phyloP scores from a whole-genome alignment of 2,797 vertebrate species.

The Cheirogaleus major region DNA sequence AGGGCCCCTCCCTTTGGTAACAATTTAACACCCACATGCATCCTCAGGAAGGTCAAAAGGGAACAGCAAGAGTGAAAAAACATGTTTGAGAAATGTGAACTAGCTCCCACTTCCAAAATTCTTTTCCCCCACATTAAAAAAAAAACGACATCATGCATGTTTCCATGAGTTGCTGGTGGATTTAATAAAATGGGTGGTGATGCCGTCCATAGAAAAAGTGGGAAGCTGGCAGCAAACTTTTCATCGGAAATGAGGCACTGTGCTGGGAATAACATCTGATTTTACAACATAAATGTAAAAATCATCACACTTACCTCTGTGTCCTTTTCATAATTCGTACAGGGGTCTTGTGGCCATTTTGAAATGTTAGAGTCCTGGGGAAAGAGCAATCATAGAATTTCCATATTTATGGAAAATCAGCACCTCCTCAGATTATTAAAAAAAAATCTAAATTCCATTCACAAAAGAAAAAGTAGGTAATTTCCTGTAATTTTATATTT shows the following conservation, averaged over 20 bases:
- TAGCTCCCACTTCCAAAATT: constrained; percentile 73
- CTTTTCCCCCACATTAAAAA: constrained; percentile 48
- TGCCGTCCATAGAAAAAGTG: background rate
- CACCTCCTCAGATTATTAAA: constrained; percentile 20
- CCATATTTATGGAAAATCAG: constrained; percentile 52
- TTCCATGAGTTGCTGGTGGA: constrained; percentile 54
- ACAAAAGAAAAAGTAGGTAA: constrained; percentile 61
- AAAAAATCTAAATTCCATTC: constrained; percentile 55
- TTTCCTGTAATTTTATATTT: constrained; percentile 66
- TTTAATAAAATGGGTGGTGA: constrained; percentile 64
- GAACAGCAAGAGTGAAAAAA: constrained; percentile 70
- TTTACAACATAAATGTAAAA: constrained; percentile 55
- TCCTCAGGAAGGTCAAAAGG: constrained; percentile 81
- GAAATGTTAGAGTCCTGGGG: constrained; percentile 47
- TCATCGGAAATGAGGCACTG: constrained; percentile 58
- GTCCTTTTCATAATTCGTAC: constrained; percentile 45
- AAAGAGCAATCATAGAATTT: constrained; percentile 46
- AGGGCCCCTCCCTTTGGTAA: constrained; percentile 73
- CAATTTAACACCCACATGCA: constrained; percentile 78
- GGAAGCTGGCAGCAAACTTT: constrained; percentile 38
- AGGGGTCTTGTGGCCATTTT: constrained; percentile 45
- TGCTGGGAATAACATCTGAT: constrained; percentile 20
- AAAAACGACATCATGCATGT: constrained; percentile 54
- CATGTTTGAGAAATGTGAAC: constrained; percentile 74
- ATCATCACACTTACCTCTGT: constrained; percentile 51